Conservation (phyloP, 2,888 invertebrate genomes). For the Drosophila niveifrons region DNA sequence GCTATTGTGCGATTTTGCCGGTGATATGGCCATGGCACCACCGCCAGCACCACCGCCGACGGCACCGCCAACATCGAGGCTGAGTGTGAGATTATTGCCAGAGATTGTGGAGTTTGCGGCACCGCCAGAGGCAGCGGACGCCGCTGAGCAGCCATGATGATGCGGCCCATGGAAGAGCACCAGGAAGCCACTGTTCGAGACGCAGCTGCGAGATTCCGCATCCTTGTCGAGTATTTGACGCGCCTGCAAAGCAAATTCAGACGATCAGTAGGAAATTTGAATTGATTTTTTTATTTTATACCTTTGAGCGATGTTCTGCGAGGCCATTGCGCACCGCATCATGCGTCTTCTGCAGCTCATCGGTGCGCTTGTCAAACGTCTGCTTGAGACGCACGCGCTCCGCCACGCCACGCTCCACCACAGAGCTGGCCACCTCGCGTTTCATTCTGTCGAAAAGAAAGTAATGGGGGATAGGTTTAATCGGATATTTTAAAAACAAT, state of each 20-base stretch:
- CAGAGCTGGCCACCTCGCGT: slow-evolving; percentile 85
- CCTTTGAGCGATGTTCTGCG: slow-evolving; percentile 89
- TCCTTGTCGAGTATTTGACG: slow-evolving; percentile 85
- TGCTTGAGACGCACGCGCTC: slow-evolving; percentile 93
- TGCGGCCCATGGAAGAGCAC: slow-evolving; percentile 82
- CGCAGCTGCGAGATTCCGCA: slow-evolving; percentile 83
- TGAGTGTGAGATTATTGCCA: slow-evolving; percentile 76
- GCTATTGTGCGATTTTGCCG: slow-evolving; percentile 81
- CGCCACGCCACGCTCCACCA: slow-evolving; percentile 95
- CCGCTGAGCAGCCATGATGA: slow-evolving; percentile 66
- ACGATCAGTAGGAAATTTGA: no score
- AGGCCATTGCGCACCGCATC: slow-evolving; percentile 90
- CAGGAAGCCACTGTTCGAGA: slow-evolving; percentile 84
- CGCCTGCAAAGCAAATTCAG: slow-evolving; percentile 70
- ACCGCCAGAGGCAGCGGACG: slow-evolving; percentile 35
- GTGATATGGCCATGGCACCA: slow-evolving; percentile 73
- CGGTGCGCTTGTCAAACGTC: slow-evolving; percentile 91
- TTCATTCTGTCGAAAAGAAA: slow-evolving; percentile 82
- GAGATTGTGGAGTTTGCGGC: slow-evolving; percentile 50
- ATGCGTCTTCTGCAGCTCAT: slow-evolving; percentile 92
- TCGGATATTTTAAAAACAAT: no score
- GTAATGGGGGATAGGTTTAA: no score
- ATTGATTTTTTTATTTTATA: slow-evolving; percentile 64
- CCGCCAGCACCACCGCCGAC: slow-evolving; percentile 43
- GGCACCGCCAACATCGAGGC: slow-evolving; percentile 58